Conservation (phyloP, 2,113 vertebrate genomes). For the Xenopus laevis region DNA sequence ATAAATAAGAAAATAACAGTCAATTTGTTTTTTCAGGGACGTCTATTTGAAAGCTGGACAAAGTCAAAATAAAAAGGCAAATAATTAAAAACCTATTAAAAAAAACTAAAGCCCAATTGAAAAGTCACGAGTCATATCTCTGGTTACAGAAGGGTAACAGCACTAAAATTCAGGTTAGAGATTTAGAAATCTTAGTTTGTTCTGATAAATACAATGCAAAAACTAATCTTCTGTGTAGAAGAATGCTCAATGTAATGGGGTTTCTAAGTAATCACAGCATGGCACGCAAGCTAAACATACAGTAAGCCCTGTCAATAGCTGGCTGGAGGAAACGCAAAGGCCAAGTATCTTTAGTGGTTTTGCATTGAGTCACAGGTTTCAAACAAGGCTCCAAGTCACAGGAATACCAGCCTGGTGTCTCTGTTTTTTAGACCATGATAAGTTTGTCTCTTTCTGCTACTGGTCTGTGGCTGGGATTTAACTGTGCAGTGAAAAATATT, state of each 20-base stretch:
- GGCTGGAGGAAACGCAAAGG: constrained; percentile 57
- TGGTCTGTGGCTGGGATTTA: constrained; percentile 68
- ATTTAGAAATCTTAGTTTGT: too few species aligned
- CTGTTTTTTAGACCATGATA: constrained; percentile 73
- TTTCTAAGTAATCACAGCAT: constrained; percentile 67
- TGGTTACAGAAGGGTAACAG: too few species aligned
- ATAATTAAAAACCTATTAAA: too few species aligned
- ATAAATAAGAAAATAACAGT: too few species aligned
- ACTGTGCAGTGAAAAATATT: constrained; percentile 70
- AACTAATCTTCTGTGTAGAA: too few species aligned
- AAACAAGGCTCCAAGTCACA: constrained; percentile 77
- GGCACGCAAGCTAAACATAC: constrained; percentile 77
- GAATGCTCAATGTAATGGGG: constrained; percentile 62
- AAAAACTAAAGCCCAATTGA: too few species aligned
- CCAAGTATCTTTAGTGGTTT: constrained; percentile 54
- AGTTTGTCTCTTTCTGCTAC: constrained; percentile 73
- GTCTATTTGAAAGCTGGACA: too few species aligned
- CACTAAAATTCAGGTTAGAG: too few species aligned
- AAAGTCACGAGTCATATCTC: too few species aligned
- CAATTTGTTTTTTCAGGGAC: too few species aligned
- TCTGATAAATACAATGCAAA: too few species aligned
- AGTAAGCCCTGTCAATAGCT: constrained; percentile 66
- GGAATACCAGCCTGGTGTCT: constrained; percentile 65
- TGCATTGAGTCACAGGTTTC: constrained; percentile 68
- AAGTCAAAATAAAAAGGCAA: too few species aligned